These are phyloP conservation scores for Spodoptera picta DNA, from an alignment of 2,888 invertebrate species.

Conservation along the genomic window DNA sequence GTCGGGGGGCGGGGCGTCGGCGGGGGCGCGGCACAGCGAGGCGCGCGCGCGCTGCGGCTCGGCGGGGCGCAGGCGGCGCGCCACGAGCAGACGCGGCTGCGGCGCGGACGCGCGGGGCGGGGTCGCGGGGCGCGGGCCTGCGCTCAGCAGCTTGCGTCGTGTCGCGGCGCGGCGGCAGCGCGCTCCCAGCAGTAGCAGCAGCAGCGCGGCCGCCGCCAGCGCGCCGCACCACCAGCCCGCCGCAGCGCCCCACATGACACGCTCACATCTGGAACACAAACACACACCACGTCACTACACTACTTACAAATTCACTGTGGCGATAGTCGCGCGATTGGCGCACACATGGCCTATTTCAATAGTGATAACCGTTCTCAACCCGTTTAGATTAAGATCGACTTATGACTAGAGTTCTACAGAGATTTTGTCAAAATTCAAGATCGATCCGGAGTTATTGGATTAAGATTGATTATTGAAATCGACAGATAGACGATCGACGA, in stretches of 20 bases:
- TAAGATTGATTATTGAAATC: too few relatives aligned
- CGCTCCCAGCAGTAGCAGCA: constrained; percentile 74
- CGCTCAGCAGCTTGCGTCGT: constrained; percentile 42
- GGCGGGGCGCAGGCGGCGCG: constrained; percentile 56
- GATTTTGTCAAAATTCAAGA: too few relatives aligned
- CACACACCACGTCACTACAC: neutral
- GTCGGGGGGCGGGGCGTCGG: constrained; percentile 54
- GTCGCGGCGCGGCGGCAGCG: constrained; percentile 72
- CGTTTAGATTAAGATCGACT: too few relatives aligned
- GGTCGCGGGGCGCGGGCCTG: constrained; percentile 39
- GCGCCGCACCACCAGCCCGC: constrained; percentile 83
- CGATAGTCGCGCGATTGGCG: too few relatives aligned
- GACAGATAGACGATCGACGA: too few relatives aligned
- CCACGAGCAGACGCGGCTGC: constrained; percentile 25
- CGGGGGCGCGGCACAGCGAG: constrained; percentile 59
- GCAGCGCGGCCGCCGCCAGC: constrained; percentile 79
- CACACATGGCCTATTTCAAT: too few relatives aligned
- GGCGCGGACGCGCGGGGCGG: constrained; percentile 30
- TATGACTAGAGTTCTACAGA: too few relatives aligned
- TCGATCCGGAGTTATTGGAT: too few relatives aligned
- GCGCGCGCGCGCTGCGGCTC: constrained; percentile 51
- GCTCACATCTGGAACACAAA: constrained; percentile 75
- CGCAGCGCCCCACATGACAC: constrained; percentile 81
- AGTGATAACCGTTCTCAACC: too few relatives aligned
- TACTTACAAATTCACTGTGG: neutral